Evolutionary conservation across 2,113 vertebrate genomes (phyloP), one percentile per base, ranked within the genome.

Genomic region (Oxygymnocypris stewartii): DNA sequence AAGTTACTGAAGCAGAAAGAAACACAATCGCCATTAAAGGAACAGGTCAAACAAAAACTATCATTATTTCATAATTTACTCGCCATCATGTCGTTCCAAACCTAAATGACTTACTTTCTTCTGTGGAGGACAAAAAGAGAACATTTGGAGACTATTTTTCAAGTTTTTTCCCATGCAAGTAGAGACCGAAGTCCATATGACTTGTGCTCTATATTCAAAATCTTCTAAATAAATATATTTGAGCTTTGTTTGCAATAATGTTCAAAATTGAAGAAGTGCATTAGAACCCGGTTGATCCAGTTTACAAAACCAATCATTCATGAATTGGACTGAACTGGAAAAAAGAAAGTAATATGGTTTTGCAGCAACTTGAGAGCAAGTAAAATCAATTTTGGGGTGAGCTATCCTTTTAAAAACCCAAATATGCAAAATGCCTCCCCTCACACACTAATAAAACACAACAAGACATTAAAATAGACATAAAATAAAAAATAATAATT

Each of bases 1-100:
- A 73, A 86, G 16, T 61, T 71, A 85, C 31, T 85, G 83, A 67
- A 84, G 76, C 73, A 88, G 51, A 73, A 74, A 89, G 20, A 59
- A 57, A 44, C 86, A 54, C 59, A 81, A 31, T n/a, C 23, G 42
- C 57, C 31, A 71, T 18, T 35, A 35, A 69, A 35, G 6, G 31
- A 35, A 69, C 37, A 23, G 69, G 16, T 73, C 35, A 40, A 37
- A 40, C 67, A 71, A 71, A 71, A 71, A 71, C 20, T 14, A 67
- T 14, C 31, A 31, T 35, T 35, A 1, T 71, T 31, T 35, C 37
- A 71, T 71, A 3, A 71, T 23, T 71, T 71, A 37, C 8, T 10
- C 31, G 40, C 16, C 35, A 9, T 71, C 35, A 37, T 37, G 67
- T 35, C 1, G 4, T 71, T 71, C 35, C 35, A 71, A 71, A 20